A percentile compares a stretch with the other conserved stretches of the same genome.
phyloP scores from a whole-genome alignment of 2,797 vertebrate genomes.

The Malacoctenus gilli region DNA sequence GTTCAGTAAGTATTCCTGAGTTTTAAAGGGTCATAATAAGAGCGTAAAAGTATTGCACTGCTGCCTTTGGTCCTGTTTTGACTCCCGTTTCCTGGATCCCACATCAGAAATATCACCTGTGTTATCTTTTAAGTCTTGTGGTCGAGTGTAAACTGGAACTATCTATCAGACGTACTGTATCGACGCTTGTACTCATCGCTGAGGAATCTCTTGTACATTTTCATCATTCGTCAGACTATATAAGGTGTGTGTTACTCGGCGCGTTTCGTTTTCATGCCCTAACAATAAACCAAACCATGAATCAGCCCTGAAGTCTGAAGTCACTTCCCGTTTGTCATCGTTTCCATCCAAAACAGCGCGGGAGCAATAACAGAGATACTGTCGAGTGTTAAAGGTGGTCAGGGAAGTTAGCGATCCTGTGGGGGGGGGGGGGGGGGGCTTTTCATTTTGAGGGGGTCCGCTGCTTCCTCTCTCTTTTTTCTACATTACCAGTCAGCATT shows the following conservation, averaged over 20 bases:
- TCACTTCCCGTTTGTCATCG: conserved; percentile 13
- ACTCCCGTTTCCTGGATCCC: too few relatives aligned
- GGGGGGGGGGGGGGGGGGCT: not conserved
- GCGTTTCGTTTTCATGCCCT: conserved; percentile 1
- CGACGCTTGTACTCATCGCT: conserved; percentile 30
- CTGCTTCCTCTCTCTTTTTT: conserved; percentile 21
- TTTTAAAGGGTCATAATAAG: too few relatives aligned
- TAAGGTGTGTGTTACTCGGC: conserved; percentile 6
- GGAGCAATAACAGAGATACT: conserved; percentile 1
- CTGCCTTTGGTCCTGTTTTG: too few relatives aligned
- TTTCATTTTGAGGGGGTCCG: not conserved
- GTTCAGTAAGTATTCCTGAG: too few relatives aligned
- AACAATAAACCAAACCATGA: conserved; percentile 38
- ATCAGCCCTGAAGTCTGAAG: conserved; percentile 16
- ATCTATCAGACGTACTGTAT: conserved; percentile 44
- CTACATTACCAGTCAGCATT: conserved; percentile 14
- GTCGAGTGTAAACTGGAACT: conserved; percentile 33
- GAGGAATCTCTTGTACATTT: conserved; percentile 36
- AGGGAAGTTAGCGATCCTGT: conserved; percentile 3
- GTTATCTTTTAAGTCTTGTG: conserved; percentile 38
- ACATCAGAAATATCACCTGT: conserved; percentile 12
- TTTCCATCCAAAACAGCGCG: conserved; percentile 13
- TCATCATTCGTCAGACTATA: conserved; percentile 2
- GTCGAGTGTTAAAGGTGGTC: not conserved
- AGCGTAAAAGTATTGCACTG: too few relatives aligned